Conservation (phyloP, 1,140 invertebrate species). For the Drosophila paulistorum region DNA sequence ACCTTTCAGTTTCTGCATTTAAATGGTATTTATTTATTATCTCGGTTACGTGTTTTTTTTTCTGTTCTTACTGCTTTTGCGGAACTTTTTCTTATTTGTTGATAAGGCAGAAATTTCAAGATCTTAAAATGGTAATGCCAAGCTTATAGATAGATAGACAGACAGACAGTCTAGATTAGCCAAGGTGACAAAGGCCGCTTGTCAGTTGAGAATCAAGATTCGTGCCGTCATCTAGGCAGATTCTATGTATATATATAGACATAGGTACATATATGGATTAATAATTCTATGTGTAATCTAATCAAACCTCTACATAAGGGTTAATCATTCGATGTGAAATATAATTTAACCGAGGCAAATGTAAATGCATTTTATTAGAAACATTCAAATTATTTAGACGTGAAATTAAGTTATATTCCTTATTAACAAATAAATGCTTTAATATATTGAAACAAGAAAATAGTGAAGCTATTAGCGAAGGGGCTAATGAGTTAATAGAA, state of each 20-base stretch:
- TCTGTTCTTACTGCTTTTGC: constrained; percentile 8
- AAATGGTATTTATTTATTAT: background rate
- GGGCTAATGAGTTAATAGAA: too few species aligned
- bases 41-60: constrained; percentile 23
- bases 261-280: background rate
- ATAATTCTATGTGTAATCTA: background rate
- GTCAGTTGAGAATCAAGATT: constrained; percentile 21
- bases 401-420: too few species aligned
- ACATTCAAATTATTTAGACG: too few species aligned
- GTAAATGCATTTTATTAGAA: too few species aligned
- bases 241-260: background rate
- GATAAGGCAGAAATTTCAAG: constrained; percentile 29
- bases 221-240: constrained; percentile 16
- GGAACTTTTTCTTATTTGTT: constrained; percentile 23
- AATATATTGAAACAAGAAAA: too few species aligned
- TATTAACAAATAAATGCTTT: too few species aligned
- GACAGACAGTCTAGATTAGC: constrained; percentile 41
- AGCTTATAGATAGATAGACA: constrained; percentile 37
- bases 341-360: too few species aligned
- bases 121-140: constrained; percentile 14
- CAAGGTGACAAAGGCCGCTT: constrained; percentile 12
- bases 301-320: background rate
- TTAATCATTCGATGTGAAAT: too few species aligned
- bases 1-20: background rate
- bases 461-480: too few species aligned